phyloP scores from a whole-genome alignment of 2,888 invertebrate genomes.

The Lasioglossum lativentre region DNA sequence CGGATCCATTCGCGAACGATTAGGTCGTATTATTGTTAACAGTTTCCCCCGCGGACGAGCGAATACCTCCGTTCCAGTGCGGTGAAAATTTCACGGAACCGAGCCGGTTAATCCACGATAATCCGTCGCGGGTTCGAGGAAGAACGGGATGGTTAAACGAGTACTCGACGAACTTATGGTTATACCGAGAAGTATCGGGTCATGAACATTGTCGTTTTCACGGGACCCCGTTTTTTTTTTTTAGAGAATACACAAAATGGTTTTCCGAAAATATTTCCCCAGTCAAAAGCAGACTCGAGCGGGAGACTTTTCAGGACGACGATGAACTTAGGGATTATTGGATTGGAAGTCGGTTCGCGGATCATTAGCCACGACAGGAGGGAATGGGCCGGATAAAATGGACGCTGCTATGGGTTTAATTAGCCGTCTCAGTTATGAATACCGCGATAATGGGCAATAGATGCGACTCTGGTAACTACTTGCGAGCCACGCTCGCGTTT shows the following conservation, averaged over 20 bases:
- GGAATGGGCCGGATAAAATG: slow-evolving; percentile 40
- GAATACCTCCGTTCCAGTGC: background rate
- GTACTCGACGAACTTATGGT: background rate
- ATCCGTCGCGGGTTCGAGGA: background rate
- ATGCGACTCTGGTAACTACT: slow-evolving; percentile 32
- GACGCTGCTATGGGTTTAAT: slow-evolving; percentile 57
- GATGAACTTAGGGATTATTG: background rate
- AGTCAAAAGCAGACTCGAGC: background rate
- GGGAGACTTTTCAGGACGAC: background rate
- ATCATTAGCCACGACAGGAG: background rate
- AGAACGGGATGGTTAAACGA: background rate
- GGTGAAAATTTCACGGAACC: background rate
- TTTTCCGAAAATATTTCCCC: background rate
- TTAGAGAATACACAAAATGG: too few relatives aligned
- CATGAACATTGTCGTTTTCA: too few relatives aligned
- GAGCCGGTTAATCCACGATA: background rate
- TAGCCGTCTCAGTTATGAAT: slow-evolving; percentile 51
- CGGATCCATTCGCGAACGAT: background rate
- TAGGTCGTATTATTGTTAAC: slow-evolving; percentile 24
- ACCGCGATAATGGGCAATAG: slow-evolving; percentile 49
- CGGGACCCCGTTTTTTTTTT: too few relatives aligned
- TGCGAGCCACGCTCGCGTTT: background rate
- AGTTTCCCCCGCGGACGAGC: background rate
- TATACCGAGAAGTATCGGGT: too few relatives aligned
- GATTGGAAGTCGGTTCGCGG: slow-evolving; percentile 7